Conservation (phyloP, 2,113 vertebrate species). For the Corythornis madagascariensis region DNA sequence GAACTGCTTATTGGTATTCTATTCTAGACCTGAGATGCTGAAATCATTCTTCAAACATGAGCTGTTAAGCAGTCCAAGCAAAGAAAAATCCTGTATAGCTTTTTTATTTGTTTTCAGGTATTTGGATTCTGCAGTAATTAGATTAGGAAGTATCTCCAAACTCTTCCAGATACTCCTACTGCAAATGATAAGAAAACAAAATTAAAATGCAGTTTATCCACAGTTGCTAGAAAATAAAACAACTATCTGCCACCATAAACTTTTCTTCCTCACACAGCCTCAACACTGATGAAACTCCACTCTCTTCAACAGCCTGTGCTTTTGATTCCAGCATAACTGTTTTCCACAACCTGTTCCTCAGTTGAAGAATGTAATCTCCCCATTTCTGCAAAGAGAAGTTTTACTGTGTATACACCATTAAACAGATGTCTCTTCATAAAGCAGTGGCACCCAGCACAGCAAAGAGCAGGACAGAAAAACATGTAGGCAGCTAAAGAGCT, state of each 20-base stretch:
- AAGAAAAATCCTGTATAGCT: neutral
- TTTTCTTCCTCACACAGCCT: neutral
- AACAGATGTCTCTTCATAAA: neutral
- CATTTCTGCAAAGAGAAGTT: neutral
- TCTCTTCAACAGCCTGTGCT: neutral
- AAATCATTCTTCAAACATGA: constrained; percentile 5
- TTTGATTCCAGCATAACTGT: neutral
- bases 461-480: neutral
- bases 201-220: neutral
- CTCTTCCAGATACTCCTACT: neutral
- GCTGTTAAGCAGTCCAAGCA: neutral
- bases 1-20: constrained; percentile 10
- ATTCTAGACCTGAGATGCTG: neutral
- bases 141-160: neutral
- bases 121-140: neutral
- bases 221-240: neutral
- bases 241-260: neutral
- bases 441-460: accelerated
- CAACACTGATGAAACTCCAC: neutral
- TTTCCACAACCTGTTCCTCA: neutral
- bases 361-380: neutral
- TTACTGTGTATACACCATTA: neutral
- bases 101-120: neutral
- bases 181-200: neutral
- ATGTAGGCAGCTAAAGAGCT: accelerated